These are phyloP conservation scores for Phoeniculus purpureus DNA, from an alignment of 2,797 vertebrate genomes.

Conservation along the genomic window DNA sequence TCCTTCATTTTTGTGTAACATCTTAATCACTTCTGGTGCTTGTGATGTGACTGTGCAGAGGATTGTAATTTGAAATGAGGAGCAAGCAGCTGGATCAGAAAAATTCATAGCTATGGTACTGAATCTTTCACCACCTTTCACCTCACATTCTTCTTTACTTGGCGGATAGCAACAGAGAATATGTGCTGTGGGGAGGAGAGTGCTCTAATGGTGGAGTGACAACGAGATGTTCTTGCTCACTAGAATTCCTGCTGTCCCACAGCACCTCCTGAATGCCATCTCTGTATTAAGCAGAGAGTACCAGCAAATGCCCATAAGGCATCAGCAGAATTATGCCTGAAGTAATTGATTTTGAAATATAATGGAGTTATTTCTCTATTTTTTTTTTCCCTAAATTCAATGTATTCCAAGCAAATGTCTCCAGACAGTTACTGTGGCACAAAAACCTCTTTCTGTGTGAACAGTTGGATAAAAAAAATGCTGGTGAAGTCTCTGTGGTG, in stretches of 20 bases:
- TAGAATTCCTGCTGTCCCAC: neutral
- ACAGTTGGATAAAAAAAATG: neutral
- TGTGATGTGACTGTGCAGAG: neutral
- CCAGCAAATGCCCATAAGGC: neutral
- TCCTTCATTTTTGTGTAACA: constrained; percentile 2
- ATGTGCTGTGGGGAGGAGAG: neutral
- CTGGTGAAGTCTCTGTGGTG: neutral
- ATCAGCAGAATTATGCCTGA: neutral
- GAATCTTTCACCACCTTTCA: neutral
- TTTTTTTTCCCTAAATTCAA: neutral
- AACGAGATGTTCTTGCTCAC: neutral
- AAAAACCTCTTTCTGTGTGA: neutral
- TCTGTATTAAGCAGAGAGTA: neutral
- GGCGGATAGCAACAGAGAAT: neutral
- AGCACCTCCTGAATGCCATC: neutral
- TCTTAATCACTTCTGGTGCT: constrained; percentile 15
- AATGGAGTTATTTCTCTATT: neutral
- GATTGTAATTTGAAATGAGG: neutral
- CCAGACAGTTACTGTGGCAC: neutral
- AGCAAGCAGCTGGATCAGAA: constrained; percentile 11
- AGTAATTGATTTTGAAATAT: neutral
- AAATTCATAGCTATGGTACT: neutral
- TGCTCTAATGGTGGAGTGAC: neutral
- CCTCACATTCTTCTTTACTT: neutral
- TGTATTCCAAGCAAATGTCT: neutral